These are phyloP conservation scores for Sebastes diploproa DNA, from an alignment of 2,797 vertebrate genomes.

Conservation along the genomic window DNA sequence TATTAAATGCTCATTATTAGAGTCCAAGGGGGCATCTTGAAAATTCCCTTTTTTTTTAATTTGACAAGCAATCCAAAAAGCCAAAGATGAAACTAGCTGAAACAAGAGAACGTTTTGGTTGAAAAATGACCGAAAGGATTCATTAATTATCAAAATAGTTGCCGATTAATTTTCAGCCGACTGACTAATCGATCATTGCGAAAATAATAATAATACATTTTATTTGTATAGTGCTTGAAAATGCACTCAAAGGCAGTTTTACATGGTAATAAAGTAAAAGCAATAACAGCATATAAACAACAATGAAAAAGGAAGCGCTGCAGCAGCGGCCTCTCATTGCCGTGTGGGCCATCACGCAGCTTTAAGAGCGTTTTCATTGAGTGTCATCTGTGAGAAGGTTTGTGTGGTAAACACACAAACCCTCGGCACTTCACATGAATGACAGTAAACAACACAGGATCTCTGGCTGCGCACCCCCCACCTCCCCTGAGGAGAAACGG, in stretches of 20 bases:
- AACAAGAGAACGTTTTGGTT: neutral
- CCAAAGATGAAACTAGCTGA: neutral
- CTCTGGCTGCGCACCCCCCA: conserved; percentile 21
- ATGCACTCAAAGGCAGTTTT: neutral
- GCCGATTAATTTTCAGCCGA: neutral
- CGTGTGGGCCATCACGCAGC: neutral
- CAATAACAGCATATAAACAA: neutral
- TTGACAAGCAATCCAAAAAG: neutral
- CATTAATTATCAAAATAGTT: neutral
- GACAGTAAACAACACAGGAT: conserved; percentile 72
- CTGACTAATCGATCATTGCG: neutral
- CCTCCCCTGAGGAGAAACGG: conserved; percentile 59
- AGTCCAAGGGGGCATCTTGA: neutral
- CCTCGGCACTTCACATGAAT: conserved; percentile 53
- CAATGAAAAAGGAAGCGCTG: neutral
- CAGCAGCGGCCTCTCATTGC: neutral
- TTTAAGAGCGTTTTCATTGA: conserved; percentile 18
- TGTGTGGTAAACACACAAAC: conserved; percentile 61
- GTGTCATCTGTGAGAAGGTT: conserved; percentile 37
- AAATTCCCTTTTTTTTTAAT: neutral
- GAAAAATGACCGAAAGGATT: neutral
- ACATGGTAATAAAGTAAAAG: neutral
- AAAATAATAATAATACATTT: neutral
- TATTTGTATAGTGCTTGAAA: neutral
- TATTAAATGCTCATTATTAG: neutral